Base-by-base conservation (phyloP, 2,797 vertebrate species). In the Urocyon cinereoargenteus region DNA sequence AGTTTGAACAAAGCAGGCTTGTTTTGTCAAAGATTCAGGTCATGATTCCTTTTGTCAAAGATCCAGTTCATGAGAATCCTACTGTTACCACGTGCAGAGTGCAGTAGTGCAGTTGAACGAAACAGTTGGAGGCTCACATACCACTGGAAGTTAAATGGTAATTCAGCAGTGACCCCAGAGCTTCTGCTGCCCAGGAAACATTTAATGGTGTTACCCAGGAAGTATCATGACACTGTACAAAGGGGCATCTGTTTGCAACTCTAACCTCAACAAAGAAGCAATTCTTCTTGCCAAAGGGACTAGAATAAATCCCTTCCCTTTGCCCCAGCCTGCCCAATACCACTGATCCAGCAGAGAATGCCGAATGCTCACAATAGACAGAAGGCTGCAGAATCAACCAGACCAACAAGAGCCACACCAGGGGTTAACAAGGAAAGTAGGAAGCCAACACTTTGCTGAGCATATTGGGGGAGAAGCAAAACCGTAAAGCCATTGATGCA, bases 191-290 rank as follows among this genome's bases (percentile, higher is more conserved):
- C 94, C 2, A 8, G 93, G 90, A 97, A 97, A 95, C 95, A 89
- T 86, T 97, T 96, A 92, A 96, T 92, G 73, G 94, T 88, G 73
- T 92, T 97, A 81, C 94, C 92, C 96, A 96, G 97, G 96, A 98
- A 97, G 94, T 97, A 97, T 83, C 92, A 94, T 96, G 97, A 96
- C 93, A 86, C 94, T 3, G 4, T 62, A 98, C 96, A 98, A 97
- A 97, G 96, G 90, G 87, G 85, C 96, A 97, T 98, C 97, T 98
- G 94, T 98, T 97, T 96, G 96, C 90, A 97, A 95, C 92, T 97
- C 94, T 94, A 95, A 90, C 94, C 68, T 88, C 18, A 4, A 98
- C 98, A 98, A 98, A 97, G 96, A 97, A 95, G 96, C 88, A 79
- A 86, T 98, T 98, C 90, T 97, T 96, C 77, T 88, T 97, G 96